Percentiles rank a stretch among this genome's conserved stretches.
phyloP scores from a whole-genome alignment of 2,888 invertebrate genomes.

The Drosophila mayaguana region DNA sequence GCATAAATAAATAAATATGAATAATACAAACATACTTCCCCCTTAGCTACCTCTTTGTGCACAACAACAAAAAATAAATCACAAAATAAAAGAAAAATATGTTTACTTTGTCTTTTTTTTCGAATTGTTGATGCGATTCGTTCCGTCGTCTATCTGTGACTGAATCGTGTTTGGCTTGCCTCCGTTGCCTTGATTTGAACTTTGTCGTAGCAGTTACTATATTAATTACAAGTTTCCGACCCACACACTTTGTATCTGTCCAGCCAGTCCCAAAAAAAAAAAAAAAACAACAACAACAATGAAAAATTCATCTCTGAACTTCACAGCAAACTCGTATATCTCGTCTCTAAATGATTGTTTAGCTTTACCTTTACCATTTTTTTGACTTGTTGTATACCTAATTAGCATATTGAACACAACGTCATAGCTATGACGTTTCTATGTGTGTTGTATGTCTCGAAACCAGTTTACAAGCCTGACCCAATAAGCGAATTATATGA shows the following conservation, averaged over 20 bases:
- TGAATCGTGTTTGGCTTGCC: slow-evolving; percentile 30
- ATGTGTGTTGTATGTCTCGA: not conserved
- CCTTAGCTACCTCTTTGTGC: slow-evolving; percentile 19
- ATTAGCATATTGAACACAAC: slow-evolving; percentile 22
- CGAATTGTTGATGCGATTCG: slow-evolving; percentile 31
- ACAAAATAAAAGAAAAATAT: slow-evolving; percentile 6
- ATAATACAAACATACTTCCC: slow-evolving; percentile 7
- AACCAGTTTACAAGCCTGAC: slow-evolving; percentile 53
- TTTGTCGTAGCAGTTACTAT: slow-evolving; percentile 39
- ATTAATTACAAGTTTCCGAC: slow-evolving; percentile 52
- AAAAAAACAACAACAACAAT: not conserved
- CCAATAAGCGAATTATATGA: slow-evolving; percentile 44
- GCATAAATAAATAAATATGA: slow-evolving; percentile 9
- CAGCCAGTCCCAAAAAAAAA: slow-evolving; percentile 26
- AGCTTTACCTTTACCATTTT: slow-evolving; percentile 7
- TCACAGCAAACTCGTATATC: slow-evolving; percentile 38
- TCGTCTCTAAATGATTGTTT: slow-evolving; percentile 30
- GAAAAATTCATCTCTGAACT: slow-evolving; percentile 12
- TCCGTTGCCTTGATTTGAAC: slow-evolving; percentile 46
- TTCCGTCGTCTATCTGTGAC: slow-evolving; percentile 45
- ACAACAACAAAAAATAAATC: not conserved
- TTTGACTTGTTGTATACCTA: slow-evolving; percentile 5
- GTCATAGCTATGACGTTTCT: slow-evolving; percentile 46
- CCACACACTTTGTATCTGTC: slow-evolving; percentile 23
- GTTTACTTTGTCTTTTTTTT: slow-evolving; percentile 1